phyloP scores from a whole-genome alignment of 2,888 invertebrate genomes.

The Diloba caeruleocephala region DNA sequence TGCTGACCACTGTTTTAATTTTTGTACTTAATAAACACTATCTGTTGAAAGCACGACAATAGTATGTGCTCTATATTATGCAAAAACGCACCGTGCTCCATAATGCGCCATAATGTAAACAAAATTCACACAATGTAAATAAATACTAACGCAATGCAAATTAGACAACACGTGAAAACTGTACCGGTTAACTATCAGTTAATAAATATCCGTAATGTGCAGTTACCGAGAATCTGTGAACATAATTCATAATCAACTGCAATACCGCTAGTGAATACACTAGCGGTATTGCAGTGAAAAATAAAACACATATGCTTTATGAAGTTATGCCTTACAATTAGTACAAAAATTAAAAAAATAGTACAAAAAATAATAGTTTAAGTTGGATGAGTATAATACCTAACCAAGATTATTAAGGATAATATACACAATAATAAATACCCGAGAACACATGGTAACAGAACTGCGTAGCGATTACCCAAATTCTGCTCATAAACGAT shows the following conservation, averaged over 20 bases:
- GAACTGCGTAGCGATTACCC: slow-evolving; percentile 4
- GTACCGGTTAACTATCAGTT: slow-evolving; percentile 70
- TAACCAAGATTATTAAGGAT: no score
- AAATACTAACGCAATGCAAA: slow-evolving; percentile 60
- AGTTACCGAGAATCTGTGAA: slow-evolving; percentile 64
- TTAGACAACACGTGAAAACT: slow-evolving; percentile 59
- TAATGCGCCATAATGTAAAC: slow-evolving; percentile 48
- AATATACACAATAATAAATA: no score
- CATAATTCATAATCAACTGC: no score
- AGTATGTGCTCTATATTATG: slow-evolving; percentile 15
- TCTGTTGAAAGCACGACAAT: slow-evolving; percentile 27
- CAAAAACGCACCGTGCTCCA: slow-evolving; percentile 15
- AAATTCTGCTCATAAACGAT: slow-evolving; percentile 8
- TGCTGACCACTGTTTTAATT: no score
- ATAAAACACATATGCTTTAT: no score
- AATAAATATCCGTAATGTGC: slow-evolving; percentile 65
- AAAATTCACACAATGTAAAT: slow-evolving; percentile 61
- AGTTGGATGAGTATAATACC: no score
- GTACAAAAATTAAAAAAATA: no score
- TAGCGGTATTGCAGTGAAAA: no score
- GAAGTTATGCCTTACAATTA: no score
- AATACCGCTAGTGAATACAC: no score
- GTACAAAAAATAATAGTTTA: no score
- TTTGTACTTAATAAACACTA: slow-evolving; percentile 23
- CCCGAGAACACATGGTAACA: slow-evolving; percentile 10